Conservation (phyloP, 2,113 vertebrate species). For the Hydrochoerus hydrochaeris region DNA sequence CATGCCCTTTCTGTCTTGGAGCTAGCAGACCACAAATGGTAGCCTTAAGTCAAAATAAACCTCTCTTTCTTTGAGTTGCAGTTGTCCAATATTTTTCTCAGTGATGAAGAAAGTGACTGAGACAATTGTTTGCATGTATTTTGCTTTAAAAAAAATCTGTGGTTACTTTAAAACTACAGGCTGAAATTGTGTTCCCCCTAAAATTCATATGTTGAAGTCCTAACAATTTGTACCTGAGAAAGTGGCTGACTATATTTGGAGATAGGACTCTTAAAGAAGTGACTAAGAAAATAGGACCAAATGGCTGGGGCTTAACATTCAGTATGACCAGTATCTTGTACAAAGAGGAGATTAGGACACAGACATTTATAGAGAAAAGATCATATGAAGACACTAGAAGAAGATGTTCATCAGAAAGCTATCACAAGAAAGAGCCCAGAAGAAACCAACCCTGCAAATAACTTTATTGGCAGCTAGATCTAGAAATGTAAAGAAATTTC, state of each 20-base stretch:
- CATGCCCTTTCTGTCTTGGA: not conserved
- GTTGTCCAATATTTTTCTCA: not conserved
- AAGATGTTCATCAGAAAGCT: not conserved
- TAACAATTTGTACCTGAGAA: not conserved
- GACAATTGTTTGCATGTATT: not conserved
- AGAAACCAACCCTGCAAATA: not conserved
- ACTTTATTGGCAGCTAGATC: not conserved
- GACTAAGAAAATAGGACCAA: not conserved
- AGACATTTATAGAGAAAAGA: not conserved
- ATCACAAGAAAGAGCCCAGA: not conserved
- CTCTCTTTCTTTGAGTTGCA: not conserved
- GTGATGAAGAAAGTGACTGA: not conserved
- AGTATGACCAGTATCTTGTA: not conserved
- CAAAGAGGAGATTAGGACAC: not conserved
- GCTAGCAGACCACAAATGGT: not conserved
- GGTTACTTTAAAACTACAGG: not conserved
- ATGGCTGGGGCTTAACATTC: not conserved
- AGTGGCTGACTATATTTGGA: not conserved
- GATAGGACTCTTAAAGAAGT: not conserved
- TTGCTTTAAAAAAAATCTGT: slow-evolving; percentile 30
- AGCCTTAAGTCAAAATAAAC: not conserved
- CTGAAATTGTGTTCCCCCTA: not conserved
- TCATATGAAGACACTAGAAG: not conserved
- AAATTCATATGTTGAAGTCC: not conserved
- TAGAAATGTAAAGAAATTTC: not conserved